Evolutionary conservation across 2,113 vertebrate species (phyloP).

Genomic region (Rhipidura dahli): DNA sequence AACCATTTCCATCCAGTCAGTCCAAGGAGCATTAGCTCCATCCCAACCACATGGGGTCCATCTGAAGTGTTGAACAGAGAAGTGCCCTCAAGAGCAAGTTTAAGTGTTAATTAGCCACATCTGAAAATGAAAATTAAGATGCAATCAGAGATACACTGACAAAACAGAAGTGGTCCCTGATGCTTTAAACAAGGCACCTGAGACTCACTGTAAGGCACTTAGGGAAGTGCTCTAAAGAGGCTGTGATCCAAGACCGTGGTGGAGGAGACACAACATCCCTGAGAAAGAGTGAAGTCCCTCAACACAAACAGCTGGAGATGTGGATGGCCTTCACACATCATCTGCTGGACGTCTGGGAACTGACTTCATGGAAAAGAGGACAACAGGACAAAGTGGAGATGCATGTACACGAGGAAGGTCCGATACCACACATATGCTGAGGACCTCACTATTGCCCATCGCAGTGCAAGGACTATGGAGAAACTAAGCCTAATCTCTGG

Average conservation of each 20-base stretch:
- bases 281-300: background rate
- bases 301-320: background rate
- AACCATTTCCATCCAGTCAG: background rate
- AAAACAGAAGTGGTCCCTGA: background rate
- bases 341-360: background rate
- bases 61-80: background rate
- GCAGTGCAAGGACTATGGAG: accelerated
- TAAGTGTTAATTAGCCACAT: background rate
- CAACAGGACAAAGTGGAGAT: background rate
- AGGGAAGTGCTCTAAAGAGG: background rate
- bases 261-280: background rate
- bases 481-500: background rate
- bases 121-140: background rate
- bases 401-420: accelerated
- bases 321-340: background rate
- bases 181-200: background rate
- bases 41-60: background rate
- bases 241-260: background rate
- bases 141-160: background rate
- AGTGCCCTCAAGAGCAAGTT: background rate
- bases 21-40: background rate
- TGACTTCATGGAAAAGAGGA: background rate
- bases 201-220: background rate
- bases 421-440: background rate
- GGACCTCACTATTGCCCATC: background rate